Conservation (phyloP, 2,113 vertebrate species). For the Bufo gargarizans region DNA sequence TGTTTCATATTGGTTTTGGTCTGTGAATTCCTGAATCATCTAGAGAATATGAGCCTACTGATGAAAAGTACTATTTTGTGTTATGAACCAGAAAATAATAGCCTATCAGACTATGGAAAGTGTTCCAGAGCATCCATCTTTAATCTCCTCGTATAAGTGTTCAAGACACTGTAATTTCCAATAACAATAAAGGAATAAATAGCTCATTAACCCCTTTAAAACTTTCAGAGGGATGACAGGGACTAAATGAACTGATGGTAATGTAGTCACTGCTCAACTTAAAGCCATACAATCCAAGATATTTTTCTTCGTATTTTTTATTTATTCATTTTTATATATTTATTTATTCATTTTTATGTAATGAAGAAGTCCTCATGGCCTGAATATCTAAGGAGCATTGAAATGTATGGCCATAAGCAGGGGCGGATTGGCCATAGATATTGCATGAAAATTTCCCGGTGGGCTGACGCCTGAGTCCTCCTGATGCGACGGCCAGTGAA, state of each 20-base stretch:
- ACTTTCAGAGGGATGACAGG: slow-evolving; percentile 68
- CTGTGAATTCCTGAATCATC: slow-evolving; percentile 80
- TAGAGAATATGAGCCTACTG: slow-evolving; percentile 74
- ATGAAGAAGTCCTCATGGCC: too few relatives aligned
- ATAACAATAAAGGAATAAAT: slow-evolving; percentile 70
- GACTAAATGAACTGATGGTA: slow-evolving; percentile 72
- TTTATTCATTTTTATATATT: not conserved
- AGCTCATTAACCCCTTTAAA: slow-evolving; percentile 70
- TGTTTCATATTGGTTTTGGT: slow-evolving; percentile 79
- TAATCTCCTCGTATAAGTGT: slow-evolving; percentile 75
- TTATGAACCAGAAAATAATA: slow-evolving; percentile 80
- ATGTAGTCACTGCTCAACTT: slow-evolving; percentile 65
- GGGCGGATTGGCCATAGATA: too few relatives aligned
- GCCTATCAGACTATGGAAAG: slow-evolving; percentile 72
- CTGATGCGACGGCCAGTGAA: too few relatives aligned
- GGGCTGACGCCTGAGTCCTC: too few relatives aligned
- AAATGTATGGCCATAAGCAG: too few relatives aligned
- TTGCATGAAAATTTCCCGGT: too few relatives aligned
- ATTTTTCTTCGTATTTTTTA: not conserved
- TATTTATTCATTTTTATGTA: too few relatives aligned
- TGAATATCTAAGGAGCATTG: too few relatives aligned
- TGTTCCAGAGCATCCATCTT: slow-evolving; percentile 76
- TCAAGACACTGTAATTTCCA: slow-evolving; percentile 72
- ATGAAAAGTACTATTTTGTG: slow-evolving; percentile 74
- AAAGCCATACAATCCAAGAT: not conserved